Percentiles rank a stretch among this genome's conserved stretches.
Conservation (phyloP, 2,113 vertebrate genomes). For the Silurus glanis region DNA sequence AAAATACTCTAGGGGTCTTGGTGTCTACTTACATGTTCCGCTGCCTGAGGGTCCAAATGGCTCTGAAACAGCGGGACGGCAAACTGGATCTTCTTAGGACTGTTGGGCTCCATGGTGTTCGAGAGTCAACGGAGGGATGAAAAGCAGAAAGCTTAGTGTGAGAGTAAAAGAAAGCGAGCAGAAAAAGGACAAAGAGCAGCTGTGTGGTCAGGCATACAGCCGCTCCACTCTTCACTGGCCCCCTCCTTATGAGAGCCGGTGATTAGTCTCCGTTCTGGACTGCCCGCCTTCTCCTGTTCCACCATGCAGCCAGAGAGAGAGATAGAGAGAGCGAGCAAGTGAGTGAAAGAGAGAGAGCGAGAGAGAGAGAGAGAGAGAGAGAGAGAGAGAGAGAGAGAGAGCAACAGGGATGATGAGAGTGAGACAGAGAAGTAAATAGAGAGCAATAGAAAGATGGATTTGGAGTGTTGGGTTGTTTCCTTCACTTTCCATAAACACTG, state of each 20-base stretch:
- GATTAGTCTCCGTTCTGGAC: slow-evolving; percentile 58
- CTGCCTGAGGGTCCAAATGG: slow-evolving; percentile 83
- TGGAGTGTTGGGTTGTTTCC: not conserved
- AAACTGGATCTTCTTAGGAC: slow-evolving; percentile 90
- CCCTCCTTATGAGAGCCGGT: slow-evolving; percentile 63
- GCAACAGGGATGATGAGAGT: not conserved
- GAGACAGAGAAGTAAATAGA: not conserved
- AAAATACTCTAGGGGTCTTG: slow-evolving; percentile 12
- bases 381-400: slow-evolving; percentile 9
- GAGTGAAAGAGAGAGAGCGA: slow-evolving; percentile 14
- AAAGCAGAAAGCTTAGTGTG: slow-evolving; percentile 50
- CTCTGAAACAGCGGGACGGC: slow-evolving; percentile 84
- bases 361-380: slow-evolving; percentile 23
- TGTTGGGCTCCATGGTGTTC: slow-evolving; percentile 82
- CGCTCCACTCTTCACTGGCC: slow-evolving; percentile 49
- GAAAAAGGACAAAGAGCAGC: slow-evolving; percentile 41
- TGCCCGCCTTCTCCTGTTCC: slow-evolving; percentile 74
- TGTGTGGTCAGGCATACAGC: slow-evolving; percentile 41
- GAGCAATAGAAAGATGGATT: not conserved
- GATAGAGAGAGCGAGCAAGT: slow-evolving; percentile 19
- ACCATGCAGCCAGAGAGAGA: slow-evolving; percentile 70
- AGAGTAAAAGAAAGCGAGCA: slow-evolving; percentile 4
- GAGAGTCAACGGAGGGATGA: slow-evolving; percentile 36
- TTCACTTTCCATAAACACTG: not conserved
- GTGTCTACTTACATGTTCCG: slow-evolving; percentile 80